Evolutionary conservation across 2,797 vertebrate genomes (phyloP), one percentile per base, ranked within the genome.

Genomic region (Danio jaintianensis): DNA sequence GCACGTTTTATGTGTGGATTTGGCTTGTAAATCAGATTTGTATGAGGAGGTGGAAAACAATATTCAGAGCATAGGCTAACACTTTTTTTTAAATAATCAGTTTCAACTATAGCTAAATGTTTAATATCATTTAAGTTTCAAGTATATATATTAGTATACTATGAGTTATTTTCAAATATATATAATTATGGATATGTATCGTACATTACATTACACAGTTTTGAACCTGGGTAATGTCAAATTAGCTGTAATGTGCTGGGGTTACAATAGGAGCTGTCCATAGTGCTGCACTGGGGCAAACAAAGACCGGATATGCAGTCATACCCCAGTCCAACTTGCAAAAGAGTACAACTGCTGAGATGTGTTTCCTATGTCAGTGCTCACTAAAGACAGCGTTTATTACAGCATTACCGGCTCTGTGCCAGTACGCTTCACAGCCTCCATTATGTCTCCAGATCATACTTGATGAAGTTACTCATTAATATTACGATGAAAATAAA

Each of bases 201-300:
- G 4, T 16, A 18, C 3, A 16, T 16, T 22, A 29, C 63, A 52
- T 48, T 13, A 8, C 5, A 68, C 45, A 7, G 50, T 4, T n/a
- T 36, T 13, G 8, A n/a, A 52, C 22, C 7, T 13, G 45, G 45
- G 40, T 42, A 61, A 72, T 47, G 45, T 74, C 18, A 36, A 47
- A 38, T 29, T 53, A 48, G 29, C 38, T 47, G 42, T 43, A 80
- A 67, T 63, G 80, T 38, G 66, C 82, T 79, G 80, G 71, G 82
- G 81, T 77, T 73, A 86, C 85, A 74, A 52, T 58, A 74, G 90
- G 90, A 93, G 91, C 91, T 94, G 92, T 93, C 91, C 92, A 68
- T 87, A 90, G 92, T 92, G 86, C 91, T 93, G 91, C 91, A 91
- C 83, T 79, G 72, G 81, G 72, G 80, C 86, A 86, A 89, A 91